These are phyloP conservation scores for Tenualosa ilisha DNA, from an alignment of 2,797 vertebrate species.

Conservation along the genomic window DNA sequence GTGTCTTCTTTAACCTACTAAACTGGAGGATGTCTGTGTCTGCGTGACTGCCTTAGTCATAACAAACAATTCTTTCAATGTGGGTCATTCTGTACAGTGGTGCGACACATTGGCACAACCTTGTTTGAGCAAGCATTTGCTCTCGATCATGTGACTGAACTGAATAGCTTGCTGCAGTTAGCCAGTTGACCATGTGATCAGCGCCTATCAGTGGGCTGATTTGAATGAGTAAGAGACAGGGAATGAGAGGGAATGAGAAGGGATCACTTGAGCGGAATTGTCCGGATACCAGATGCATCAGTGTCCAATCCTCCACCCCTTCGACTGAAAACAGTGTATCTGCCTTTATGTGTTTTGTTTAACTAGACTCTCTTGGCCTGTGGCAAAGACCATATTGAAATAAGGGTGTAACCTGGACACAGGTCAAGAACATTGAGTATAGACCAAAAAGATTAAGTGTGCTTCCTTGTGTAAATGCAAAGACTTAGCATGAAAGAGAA, in stretches of 20 bases:
- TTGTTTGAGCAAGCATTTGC: not conserved
- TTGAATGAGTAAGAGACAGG: not conserved
- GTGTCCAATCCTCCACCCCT: not conserved
- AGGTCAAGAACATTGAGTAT: not conserved
- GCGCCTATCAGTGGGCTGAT: not conserved
- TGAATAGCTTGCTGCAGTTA: conserved; percentile 5
- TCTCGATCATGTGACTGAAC: not conserved
- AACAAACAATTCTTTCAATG: conserved; percentile 1
- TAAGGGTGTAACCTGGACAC: not conserved
- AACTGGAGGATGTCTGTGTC: not conserved
- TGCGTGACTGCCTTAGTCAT: conserved; percentile 20
- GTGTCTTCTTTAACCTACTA: not conserved
- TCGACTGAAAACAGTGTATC: not conserved
- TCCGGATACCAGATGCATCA: not conserved
- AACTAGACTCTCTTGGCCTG: not conserved
- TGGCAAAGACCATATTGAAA: not conserved
- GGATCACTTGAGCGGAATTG: not conserved
- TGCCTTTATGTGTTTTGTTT: not conserved
- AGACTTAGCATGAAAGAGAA: conserved; percentile 48
- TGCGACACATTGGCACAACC: conserved; percentile 21
- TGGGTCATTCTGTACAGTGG: conserved; percentile 28
- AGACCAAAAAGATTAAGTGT: not conserved
- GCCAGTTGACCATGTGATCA: conserved; percentile 3
- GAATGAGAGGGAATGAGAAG: not conserved
- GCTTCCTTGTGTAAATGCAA: not conserved